Base-by-base conservation (phyloP, 2,888 invertebrate species). In the Xiphydria camelus region DNA sequence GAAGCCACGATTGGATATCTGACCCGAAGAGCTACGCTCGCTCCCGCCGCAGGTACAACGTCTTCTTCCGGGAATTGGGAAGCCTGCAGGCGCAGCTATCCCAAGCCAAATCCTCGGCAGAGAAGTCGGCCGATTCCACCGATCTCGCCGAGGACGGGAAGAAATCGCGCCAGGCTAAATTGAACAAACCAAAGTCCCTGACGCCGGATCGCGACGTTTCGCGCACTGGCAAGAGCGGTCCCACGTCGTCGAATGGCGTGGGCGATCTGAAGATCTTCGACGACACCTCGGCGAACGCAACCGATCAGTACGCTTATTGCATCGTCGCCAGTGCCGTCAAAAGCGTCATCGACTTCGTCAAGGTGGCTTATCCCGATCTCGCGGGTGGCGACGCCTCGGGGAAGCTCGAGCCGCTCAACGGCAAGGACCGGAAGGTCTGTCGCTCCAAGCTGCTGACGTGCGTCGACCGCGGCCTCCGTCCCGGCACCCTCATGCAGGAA, bases 311-410 rank as follows among this genome's bases (percentile, higher is more conserved):
- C 4, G 77, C 80, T 4, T 85, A 85, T 62, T 79, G 78, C 37
- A 76, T 73, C 4, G 77, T 84, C 48, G 80, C 84, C 0, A 82
- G 83, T 25, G 75, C 78, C 51, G 82, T 84, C 3, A 77, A 74
- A 41, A 85, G 85, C 63, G 82, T 88, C 9, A 82, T 84, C 47
- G 82, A 83, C 4, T 88, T 88, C 70, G 83, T 85, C 21, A 89
- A 88, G 75, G 81, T 88, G 4, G 86, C 88, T 1, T 88, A 87
- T 70, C 89, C 90, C 12, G 89, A 89, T 61, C 77, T 88, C 75
- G 78, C 80, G 55, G 85, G 85, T 1, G 84, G 81, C 1, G 76
- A 80, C 39, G 78, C 82, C 14, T 68, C 76, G 0, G 78, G 77
- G 34, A 73, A 76, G n/a, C 78, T 82, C 0, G 87, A 88, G 63